A percentile compares a stretch with the other conserved stretches of the same genome.
phyloP scores from a whole-genome alignment of 2,888 invertebrate species.

The Machimus atricapillus region DNA sequence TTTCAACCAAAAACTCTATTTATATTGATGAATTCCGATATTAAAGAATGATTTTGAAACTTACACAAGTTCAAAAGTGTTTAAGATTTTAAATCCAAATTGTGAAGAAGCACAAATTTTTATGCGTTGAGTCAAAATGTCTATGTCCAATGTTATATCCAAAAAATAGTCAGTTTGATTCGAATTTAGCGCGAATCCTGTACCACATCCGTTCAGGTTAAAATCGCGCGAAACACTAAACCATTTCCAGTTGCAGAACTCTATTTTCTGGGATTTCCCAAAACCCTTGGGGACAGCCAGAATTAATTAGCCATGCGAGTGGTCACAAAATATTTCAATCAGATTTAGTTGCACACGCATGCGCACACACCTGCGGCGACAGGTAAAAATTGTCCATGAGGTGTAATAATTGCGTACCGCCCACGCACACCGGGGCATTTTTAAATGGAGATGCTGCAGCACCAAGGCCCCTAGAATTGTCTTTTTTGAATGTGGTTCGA shows the following conservation, averaged over 20 bases:
- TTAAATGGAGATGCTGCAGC: not conserved
- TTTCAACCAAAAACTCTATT: not conserved
- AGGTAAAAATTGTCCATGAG: slow-evolving; percentile 43
- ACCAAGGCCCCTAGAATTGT: slow-evolving; percentile 12
- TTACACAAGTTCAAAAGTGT: not conserved
- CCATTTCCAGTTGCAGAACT: slow-evolving; percentile 1
- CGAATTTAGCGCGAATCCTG: not conserved
- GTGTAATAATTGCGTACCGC: slow-evolving; percentile 52
- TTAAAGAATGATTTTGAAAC: not conserved
- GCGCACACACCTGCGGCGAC: slow-evolving; percentile 16
- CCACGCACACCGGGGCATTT: slow-evolving; percentile 40
- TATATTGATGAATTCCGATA: not conserved
- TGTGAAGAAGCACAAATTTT: not conserved
- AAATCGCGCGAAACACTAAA: slow-evolving; percentile 35
- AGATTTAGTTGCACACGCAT: slow-evolving; percentile 37
- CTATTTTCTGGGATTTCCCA: slow-evolving; percentile 18
- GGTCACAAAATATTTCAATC: slow-evolving; percentile 26
- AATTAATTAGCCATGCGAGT: slow-evolving; percentile 33
- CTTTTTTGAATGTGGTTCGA: not conserved
- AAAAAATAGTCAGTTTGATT: not conserved
- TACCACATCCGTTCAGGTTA: slow-evolving; percentile 9
- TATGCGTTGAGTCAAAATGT: not conserved
- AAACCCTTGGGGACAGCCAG: slow-evolving; percentile 7
- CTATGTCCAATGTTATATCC: not conserved
- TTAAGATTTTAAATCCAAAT: not conserved